Evolutionary conservation across 1,140 invertebrate genomes (phyloP).

Genomic region (Polypedilum pembai): DNA sequence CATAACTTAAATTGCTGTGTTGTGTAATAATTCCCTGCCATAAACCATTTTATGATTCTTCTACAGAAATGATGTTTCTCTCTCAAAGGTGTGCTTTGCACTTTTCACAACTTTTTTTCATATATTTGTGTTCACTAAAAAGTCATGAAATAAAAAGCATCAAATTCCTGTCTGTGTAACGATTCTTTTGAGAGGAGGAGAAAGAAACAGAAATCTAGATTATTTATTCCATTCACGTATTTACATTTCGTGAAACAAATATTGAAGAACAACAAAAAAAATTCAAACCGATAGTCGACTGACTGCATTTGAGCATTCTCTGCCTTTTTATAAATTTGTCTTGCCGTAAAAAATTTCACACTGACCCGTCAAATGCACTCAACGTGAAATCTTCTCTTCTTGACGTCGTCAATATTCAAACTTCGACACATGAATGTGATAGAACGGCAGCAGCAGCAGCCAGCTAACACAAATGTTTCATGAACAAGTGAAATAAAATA

Average conservation of each 20-base stretch:
- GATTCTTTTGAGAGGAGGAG: too few relatives aligned
- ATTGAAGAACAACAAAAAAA: constrained; percentile 22
- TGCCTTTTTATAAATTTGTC: neutral
- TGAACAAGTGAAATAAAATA: too few relatives aligned
- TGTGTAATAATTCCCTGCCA: neutral
- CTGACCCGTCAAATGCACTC: constrained; percentile 26
- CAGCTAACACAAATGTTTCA: too few relatives aligned
- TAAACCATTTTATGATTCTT: too few relatives aligned
- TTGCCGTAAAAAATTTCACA: constrained; percentile 23
- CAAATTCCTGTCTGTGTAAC: too few relatives aligned
- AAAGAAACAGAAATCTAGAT: constrained; percentile 2
- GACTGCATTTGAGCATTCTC: neutral
- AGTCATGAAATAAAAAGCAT: too few relatives aligned
- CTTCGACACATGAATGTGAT: neutral
- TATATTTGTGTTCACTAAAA: too few relatives aligned
- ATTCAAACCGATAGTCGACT: neutral
- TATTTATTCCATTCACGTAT: neutral
- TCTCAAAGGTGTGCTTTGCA: too few relatives aligned
- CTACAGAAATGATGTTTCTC: too few relatives aligned
- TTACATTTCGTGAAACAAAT: constrained; percentile 25
- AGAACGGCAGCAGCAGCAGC: neutral
- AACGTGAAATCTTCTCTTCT: constrained; percentile 2
- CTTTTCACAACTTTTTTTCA: too few relatives aligned
- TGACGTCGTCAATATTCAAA: constrained; percentile 1
- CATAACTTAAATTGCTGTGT: neutral